phyloP scores from a whole-genome alignment of 64 coral and sea anemone genomes.

The Montipora cactus region DNA sequence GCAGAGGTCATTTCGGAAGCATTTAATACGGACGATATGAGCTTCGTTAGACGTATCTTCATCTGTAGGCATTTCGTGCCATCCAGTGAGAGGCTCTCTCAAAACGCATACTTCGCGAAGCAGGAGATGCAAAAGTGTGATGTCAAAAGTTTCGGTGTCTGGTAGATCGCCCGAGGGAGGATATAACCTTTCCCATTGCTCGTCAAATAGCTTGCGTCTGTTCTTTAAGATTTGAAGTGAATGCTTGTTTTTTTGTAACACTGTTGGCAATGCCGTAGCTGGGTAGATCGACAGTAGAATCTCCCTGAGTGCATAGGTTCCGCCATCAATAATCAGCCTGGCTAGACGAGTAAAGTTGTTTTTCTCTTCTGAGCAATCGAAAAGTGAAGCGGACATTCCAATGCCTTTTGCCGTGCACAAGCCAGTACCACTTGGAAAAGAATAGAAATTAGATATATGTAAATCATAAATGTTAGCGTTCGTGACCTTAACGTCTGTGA shows the following conservation, averaged over 20 bases:
- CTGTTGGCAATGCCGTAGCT: not conserved
- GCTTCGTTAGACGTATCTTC: constrained; percentile 44
- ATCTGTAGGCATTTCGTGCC: constrained; percentile 50
- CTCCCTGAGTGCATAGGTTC: constrained; percentile 38
- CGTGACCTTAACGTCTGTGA: too few species aligned
- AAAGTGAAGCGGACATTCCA: not conserved
- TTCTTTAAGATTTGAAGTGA: not conserved
- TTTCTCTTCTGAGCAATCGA: not conserved
- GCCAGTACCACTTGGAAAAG: not conserved
- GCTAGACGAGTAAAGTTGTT: constrained; percentile 33
- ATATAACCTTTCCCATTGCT: constrained; percentile 68
- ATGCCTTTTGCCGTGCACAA: not conserved
- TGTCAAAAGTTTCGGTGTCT: constrained; percentile 51
- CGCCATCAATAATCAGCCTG: constrained; percentile 49
- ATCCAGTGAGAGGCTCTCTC: constrained; percentile 11
- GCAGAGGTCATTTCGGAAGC: constrained; percentile 59
- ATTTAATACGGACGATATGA: constrained; percentile 61
- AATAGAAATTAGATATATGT: not conserved
- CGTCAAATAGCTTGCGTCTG: constrained; percentile 34
- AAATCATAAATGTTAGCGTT: too few species aligned
- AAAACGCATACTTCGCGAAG: constrained; percentile 34
- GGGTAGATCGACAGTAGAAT: not conserved
- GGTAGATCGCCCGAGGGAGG: constrained; percentile 29
- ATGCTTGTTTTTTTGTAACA: not conserved
- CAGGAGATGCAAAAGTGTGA: constrained; percentile 70